A percentile compares a stretch with the other conserved stretches of the same genome.
Evolutionary conservation across 2,797 vertebrate species (phyloP).

Genomic region (Microchirus variegatus): DNA sequence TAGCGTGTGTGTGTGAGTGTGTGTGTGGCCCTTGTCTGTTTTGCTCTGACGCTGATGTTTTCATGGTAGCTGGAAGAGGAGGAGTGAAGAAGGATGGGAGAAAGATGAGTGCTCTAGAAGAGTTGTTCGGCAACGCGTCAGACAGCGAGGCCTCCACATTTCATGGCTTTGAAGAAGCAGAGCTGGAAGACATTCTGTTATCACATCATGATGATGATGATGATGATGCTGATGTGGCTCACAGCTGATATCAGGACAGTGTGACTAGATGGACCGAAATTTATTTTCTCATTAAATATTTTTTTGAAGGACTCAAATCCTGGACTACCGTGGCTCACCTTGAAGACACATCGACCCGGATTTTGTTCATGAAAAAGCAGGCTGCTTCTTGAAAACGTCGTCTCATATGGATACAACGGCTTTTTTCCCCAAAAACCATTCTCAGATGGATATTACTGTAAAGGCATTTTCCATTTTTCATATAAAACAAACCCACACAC

Average conservation of each 20-base stretch:
- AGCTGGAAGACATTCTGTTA: conserved; percentile 88
- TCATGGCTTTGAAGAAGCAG: conserved; percentile 93
- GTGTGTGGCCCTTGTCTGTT: conserved; percentile 57
- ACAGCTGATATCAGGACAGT: conserved; percentile 35
- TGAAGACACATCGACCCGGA: conserved; percentile 15
- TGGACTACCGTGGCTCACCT: conserved; percentile 15
- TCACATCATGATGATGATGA: no score
- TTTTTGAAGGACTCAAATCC: conserved; percentile 15
- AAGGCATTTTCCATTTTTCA: conserved; percentile 18
- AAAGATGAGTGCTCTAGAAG: conserved; percentile 86
- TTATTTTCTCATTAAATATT: neutral
- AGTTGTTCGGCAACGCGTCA: conserved; percentile 90
- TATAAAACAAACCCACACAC: neutral
- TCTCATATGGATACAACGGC: conserved; percentile 13
- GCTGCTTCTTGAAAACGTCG: conserved; percentile 10
- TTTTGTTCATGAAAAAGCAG: neutral
- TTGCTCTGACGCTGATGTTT: conserved; percentile 77
- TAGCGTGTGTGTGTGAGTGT: conserved; percentile 49
- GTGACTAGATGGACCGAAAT: conserved; percentile 13
- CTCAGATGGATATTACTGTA: no score
- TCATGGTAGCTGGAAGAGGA: conserved; percentile 75
- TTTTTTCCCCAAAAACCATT: no score
- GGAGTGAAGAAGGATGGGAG: conserved; percentile 86
- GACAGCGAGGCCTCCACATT: conserved; percentile 95
- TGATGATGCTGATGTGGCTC: conserved; percentile 65